These are phyloP conservation scores for Micrasema longulum DNA, from an alignment of 1,140 invertebrate species.

Conservation along the genomic window DNA sequence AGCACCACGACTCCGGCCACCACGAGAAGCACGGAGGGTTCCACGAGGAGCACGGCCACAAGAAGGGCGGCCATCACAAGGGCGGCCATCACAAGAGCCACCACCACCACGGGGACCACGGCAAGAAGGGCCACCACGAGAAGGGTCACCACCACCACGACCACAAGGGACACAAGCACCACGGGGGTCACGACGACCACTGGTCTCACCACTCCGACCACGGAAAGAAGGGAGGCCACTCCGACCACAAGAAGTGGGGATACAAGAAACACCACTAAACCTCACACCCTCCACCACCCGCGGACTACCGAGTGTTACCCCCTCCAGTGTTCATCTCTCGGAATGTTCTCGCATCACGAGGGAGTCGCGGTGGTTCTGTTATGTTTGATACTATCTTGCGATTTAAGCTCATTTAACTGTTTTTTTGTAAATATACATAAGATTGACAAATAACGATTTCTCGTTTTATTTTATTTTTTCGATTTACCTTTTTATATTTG, in stretches of 20 bases:
- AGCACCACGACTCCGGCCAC: constrained; percentile 80
- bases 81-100: constrained; percentile 75
- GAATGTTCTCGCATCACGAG: constrained; percentile 11
- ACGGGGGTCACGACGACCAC: constrained; percentile 69
- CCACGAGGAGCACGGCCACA: constrained; percentile 75
- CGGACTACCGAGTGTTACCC: too few species aligned
- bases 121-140: constrained; percentile 62
- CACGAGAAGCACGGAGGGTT: constrained; percentile 75
- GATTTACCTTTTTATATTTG: not conserved
- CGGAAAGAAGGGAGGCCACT: constrained; percentile 73
- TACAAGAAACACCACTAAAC: constrained; percentile 67
- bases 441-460: constrained; percentile 20
- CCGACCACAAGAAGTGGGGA: constrained; percentile 68
- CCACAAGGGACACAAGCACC: constrained; percentile 66
- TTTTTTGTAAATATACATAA: constrained; percentile 51
- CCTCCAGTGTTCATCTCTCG: not conserved
- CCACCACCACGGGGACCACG: constrained; percentile 64
- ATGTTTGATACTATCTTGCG: constrained; percentile 46
- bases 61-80: constrained; percentile 76
- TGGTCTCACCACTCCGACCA: constrained; percentile 72
- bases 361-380: constrained; percentile 40
- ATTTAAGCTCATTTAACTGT: constrained; percentile 31
- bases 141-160: constrained; percentile 70
- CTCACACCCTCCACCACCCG: not conserved
- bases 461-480: constrained; percentile 14